phyloP scores from a whole-genome alignment of 2,888 invertebrate species.

The Frankliniella intonsa region DNA sequence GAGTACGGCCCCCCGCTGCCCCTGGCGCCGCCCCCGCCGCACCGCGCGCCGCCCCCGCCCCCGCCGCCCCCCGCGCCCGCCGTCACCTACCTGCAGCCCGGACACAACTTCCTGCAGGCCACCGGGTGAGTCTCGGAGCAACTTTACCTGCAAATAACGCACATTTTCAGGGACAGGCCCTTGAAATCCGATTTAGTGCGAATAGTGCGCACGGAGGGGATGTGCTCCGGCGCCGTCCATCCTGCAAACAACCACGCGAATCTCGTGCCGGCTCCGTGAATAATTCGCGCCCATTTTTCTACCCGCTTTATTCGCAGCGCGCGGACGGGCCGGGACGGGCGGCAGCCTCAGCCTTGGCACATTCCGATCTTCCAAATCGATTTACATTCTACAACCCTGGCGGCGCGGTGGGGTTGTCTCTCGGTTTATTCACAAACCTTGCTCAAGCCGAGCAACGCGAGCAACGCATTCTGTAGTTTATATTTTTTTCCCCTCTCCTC shows the following conservation, averaged over 20 bases:
- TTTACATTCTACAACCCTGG: no score
- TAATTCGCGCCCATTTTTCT: no score
- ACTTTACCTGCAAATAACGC: no score
- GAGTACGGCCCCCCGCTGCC: neutral
- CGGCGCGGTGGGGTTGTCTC: neutral
- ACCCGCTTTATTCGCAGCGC: neutral
- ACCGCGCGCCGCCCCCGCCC: neutral
- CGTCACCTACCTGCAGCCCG: neutral
- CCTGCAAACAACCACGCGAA: neutral
- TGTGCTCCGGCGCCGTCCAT: neutral
- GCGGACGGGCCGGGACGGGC: neutral
- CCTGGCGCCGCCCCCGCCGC: neutral
- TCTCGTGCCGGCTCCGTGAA: no score
- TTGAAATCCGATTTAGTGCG: neutral
- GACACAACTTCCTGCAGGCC: slow-evolving; percentile 9
- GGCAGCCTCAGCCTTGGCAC: no score
- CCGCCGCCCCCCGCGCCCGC: neutral
- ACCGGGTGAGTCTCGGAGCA: slow-evolving; percentile 1
- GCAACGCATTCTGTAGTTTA: neutral
- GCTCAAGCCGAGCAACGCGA: neutral
- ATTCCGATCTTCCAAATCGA: no score
- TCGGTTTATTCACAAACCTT: neutral
- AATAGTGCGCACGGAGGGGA: neutral
- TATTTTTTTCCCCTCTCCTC: neutral
- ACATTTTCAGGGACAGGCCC: no score